A percentile compares a stretch with the other conserved stretches of the same genome.
These are phyloP conservation scores for Drosophila kikkawai DNA, from an alignment of 1,140 invertebrate species.

Conservation along the genomic window DNA sequence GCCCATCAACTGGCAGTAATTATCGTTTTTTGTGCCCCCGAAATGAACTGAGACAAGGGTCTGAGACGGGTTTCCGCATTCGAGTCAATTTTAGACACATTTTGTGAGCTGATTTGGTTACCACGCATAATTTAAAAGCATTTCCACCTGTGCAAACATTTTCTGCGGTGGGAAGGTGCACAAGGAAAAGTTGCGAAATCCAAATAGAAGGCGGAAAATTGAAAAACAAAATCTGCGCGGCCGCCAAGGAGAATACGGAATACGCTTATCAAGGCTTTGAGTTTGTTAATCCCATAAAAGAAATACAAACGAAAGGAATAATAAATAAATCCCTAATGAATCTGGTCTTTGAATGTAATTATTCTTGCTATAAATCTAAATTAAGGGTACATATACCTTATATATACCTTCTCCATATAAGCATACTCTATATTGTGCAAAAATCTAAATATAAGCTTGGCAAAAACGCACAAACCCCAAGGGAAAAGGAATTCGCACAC, in stretches of 20 bases:
- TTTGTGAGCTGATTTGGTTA: constrained; percentile 52
- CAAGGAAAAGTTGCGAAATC: constrained; percentile 35
- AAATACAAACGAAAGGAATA: neutral
- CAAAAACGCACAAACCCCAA: constrained; percentile 9
- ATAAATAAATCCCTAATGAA: constrained; percentile 13
- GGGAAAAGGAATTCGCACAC: constrained; percentile 42
- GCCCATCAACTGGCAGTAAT: constrained; percentile 26
- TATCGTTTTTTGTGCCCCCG: constrained; percentile 38
- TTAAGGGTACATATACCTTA: neutral
- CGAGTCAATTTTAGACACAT: constrained; percentile 53
- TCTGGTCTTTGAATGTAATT: constrained; percentile 1
- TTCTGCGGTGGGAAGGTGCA: constrained; percentile 31
- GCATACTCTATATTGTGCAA: constrained; percentile 6
- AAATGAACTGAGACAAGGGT: constrained; percentile 59
- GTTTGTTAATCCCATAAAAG: neutral
- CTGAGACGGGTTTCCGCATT: constrained; percentile 2
- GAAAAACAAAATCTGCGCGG: constrained; percentile 11
- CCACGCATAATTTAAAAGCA: constrained; percentile 48
- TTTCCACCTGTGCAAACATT: constrained; percentile 52
- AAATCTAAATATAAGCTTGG: constrained; percentile 63
- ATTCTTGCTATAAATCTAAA: constrained; percentile 18
- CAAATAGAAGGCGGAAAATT: constrained; percentile 45
- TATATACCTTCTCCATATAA: neutral
- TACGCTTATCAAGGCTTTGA: constrained; percentile 25
- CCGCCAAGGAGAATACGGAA: constrained; percentile 7